Evolutionary conservation across 1,140 invertebrate genomes (phyloP), one percentile per base, ranked within the genome.

Genomic region (Diorhabda sublineata): DNA sequence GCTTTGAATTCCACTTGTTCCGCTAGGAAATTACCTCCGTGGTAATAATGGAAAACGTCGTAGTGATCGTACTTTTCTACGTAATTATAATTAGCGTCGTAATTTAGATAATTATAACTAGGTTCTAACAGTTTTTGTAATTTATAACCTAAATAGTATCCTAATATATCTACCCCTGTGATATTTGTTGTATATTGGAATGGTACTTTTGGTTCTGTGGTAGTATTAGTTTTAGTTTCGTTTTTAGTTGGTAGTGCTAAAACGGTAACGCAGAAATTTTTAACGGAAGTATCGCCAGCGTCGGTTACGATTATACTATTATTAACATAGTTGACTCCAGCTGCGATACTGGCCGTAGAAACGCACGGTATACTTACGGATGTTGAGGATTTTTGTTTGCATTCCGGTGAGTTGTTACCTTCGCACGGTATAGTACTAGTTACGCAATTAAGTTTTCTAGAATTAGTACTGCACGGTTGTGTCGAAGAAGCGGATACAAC

Each of bases 301-400:
- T 45, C 42, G 9, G 2, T 3, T n/a, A 71, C 69, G 3, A 75
- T 61, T 42, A 75, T 70, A 3, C 69, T 75, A 26, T 75, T 73
- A 45, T 75, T 75, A 6, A 73, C 68, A 45, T 67, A 69, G 59
- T 69, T 72, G 7, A 75, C 66, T 66, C 69, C 73, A 58, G 69
- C 74, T n/a, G 61, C 42, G 7, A 75, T 68, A 11, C 70, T 56
- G 1, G 74, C 71, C 11, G 65, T 75, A 11, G 74, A 75, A 61
- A 75, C 70, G 45, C 74, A 75, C 4, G 74, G 74, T 3, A 73
- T 45, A n/a, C 70, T 66, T 6, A 52, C 61, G 0, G 69, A 59
- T 42, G 69, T 71, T 47, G 67, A n/a, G 41, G 60, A 0, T n/a
- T 26, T 64, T 4, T 70, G 71, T 9, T 58, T 66, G 7, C 65